Conservation (phyloP, 2,888 invertebrate species). For the Cactoblastis cactorum region DNA sequence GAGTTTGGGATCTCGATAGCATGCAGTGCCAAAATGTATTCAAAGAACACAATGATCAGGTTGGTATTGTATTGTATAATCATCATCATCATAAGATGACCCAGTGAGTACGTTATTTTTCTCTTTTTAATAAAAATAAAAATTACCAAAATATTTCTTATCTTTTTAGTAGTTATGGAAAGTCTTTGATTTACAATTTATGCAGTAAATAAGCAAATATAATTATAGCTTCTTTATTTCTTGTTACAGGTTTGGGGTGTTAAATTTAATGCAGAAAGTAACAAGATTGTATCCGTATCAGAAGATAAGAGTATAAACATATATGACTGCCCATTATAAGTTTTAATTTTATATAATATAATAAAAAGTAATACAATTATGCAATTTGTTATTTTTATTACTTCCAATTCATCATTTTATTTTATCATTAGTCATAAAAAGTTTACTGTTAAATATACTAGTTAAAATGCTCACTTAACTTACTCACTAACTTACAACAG, state of each 20-base stretch:
- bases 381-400: not conserved
- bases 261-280: conserved; percentile 91
- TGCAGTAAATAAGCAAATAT: too few relatives aligned
- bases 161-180: too few relatives aligned
- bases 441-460: too few relatives aligned
- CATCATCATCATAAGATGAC: too few relatives aligned
- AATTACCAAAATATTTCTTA: too few relatives aligned
- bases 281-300: conserved; percentile 93
- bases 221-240: not conserved
- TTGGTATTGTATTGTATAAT: conserved; percentile 34
- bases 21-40: conserved; percentile 96
- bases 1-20: conserved; percentile 95
- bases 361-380: not conserved
- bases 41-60: conserved; percentile 95
- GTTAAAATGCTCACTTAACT: too few relatives aligned
- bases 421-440: too few relatives aligned
- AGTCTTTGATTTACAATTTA: too few relatives aligned
- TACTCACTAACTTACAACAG: too few relatives aligned
- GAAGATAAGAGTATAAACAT: conserved; percentile 94
- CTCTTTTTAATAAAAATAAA: too few relatives aligned
- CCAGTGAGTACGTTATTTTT: too few relatives aligned
- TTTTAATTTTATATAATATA: not conserved
- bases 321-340: conserved; percentile 87
- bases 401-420: too few relatives aligned
- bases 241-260: conserved; percentile 93